Evolutionary conservation across 2,888 invertebrate genomes (phyloP), one percentile per base, ranked within the genome.

Genomic region (Caenorhabditis zanzibari): DNA sequence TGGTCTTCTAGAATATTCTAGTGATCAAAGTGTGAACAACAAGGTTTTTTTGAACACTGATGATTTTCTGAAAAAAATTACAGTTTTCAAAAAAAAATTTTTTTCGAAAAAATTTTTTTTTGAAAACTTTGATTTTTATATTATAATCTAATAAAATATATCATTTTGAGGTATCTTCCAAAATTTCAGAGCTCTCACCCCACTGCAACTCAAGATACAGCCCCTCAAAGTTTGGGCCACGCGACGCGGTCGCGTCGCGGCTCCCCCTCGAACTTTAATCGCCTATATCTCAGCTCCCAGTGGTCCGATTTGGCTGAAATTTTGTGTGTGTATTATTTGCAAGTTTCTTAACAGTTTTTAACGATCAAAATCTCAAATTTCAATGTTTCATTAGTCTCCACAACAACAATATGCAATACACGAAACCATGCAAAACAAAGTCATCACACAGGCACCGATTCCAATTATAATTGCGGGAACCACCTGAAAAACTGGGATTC

Each of bases 341-440:
- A n/a, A n/a, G n/a, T n/a, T n/a, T n/a, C n/a, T n/a, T n/a, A n/a
- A n/a, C n/a, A n/a, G n/a, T n/a, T n/a, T n/a, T n/a, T n/a, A n/a
- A n/a, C n/a, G n/a, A n/a, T n/a, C n/a, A n/a, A n/a, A n/a, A n/a
- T n/a, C n/a, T n/a, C n/a, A n/a, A n/a, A n/a, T n/a, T n/a, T n/a
- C n/a, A n/a, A n/a, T n/a, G n/a, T n/a, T 52, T 54, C 5, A 58
- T 71, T 32, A 61, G 35, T 76, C 68, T n/a, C 68, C 58, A 68
- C 76, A 76, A 69, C 58, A 76, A 52, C 68, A 76, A 49, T 68
- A 76, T 2, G 76, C 68, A 0, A 76, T 16, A 68, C 76, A 76
- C 0, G 76, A 68, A 2, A 68, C 47, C 12, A 58, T 10, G 16
- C 76, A 76, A 38, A 68, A 76, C 24, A 44, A 10, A 14, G 61